phyloP scores from a whole-genome alignment of 2,888 invertebrate genomes.

The Drosophila kambysellisi region DNA sequence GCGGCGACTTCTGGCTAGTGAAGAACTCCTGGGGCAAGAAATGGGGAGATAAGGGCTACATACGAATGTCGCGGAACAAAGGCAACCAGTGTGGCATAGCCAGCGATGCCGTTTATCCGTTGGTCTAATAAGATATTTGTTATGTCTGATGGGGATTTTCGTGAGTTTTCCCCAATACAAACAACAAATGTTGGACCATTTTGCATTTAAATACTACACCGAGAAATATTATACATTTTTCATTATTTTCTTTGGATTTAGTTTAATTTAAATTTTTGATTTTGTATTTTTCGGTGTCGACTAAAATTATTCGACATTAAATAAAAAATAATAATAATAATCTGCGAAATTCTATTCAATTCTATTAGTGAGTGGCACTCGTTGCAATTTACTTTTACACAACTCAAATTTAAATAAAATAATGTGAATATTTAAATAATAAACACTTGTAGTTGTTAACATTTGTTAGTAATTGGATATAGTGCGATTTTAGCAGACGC shows the following conservation, averaged over 20 bases:
- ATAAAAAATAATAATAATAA: too few species aligned
- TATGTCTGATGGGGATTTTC: background rate
- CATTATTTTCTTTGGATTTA: background rate
- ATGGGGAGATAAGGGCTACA: conserved; percentile 94
- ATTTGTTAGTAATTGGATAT: background rate
- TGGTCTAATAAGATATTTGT: conserved; percentile 87
- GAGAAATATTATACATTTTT: background rate
- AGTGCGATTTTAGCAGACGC: background rate
- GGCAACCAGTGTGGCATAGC: conserved; percentile 95
- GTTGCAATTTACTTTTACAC: too few species aligned
- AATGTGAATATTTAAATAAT: background rate
- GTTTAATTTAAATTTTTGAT: background rate
- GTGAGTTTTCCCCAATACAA: background rate
- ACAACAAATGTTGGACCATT: background rate
- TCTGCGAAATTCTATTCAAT: too few species aligned
- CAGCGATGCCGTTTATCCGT: conserved; percentile 91
- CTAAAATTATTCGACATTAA: background rate
- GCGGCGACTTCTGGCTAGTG: conserved; percentile 89
- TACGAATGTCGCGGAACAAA: conserved; percentile 93
- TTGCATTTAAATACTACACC: background rate
- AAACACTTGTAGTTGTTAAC: background rate
- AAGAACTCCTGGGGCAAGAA: conserved; percentile 89
- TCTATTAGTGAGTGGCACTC: too few species aligned
- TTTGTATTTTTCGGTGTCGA: background rate
- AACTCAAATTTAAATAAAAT: too few species aligned